A percentile compares a stretch with the other conserved stretches of the same genome.
phyloP scores from a whole-genome alignment of 92 coral and sea anemone species.

The Bergia sp. region DNA sequence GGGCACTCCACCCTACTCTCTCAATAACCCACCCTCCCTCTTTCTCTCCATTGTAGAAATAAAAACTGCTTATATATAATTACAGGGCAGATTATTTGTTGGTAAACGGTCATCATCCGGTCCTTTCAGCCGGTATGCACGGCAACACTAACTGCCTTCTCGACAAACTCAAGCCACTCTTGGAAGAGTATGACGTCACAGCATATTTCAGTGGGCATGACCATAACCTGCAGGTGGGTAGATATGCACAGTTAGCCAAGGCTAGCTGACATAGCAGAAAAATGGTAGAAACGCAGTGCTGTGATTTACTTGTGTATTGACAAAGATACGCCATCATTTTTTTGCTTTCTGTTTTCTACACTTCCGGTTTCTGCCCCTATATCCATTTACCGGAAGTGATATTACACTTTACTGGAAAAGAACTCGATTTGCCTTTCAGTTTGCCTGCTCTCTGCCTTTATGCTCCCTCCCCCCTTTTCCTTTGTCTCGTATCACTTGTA shows the following conservation, averaged over 20 bases:
- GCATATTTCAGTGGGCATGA: conserved; percentile 96
- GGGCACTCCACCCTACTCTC: not conserved
- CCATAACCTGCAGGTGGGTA: conserved; percentile 88
- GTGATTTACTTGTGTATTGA: not conserved
- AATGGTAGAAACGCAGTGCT: not conserved
- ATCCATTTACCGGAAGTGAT: no score
- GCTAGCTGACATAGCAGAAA: no score
- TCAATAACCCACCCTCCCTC: not conserved
- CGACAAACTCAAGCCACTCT: conserved; percentile 71
- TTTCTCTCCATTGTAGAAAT: no score
- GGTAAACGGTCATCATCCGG: conserved; percentile 94
- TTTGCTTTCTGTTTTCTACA: no score
- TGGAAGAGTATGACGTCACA: conserved; percentile 80
- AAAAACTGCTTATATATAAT: not conserved
- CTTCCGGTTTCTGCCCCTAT: no score
- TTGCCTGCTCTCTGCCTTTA: no score
- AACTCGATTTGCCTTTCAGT: no score
- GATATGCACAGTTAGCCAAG: not conserved
- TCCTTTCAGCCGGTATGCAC: conserved; percentile 84
- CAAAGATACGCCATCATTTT: no score
- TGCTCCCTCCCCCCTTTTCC: no score
- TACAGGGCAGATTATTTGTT: conserved; percentile 87
- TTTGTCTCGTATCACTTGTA: no score
- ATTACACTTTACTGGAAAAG: no score
- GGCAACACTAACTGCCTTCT: conserved; percentile 73